Conservation (phyloP, 53 echinoderm and acorn worm species). For the Paelopatides confundens region DNA sequence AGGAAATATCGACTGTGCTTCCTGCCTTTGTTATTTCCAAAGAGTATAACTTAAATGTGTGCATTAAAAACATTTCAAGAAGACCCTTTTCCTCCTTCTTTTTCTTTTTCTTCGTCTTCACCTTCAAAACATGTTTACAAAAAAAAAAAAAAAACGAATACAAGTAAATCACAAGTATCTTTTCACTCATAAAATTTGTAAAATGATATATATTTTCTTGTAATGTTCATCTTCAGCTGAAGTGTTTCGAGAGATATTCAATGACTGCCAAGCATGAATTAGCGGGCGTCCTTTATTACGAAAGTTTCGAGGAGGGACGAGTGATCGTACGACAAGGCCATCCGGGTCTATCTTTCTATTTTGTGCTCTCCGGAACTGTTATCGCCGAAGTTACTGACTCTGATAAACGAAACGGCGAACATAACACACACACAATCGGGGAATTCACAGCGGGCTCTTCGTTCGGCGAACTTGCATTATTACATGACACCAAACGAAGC, state of each 20-base stretch:
- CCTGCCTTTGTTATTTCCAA: too few relatives aligned
- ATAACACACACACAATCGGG: conserved; percentile 69
- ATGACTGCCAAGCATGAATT: conserved; percentile 71
- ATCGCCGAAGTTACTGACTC: conserved; percentile 82
- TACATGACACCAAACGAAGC: conserved; percentile 82
- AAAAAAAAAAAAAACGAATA: too few relatives aligned
- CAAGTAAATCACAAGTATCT: too few relatives aligned
- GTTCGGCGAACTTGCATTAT: conserved; percentile 90
- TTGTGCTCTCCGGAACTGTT: conserved; percentile 84
- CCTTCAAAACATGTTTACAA: too few relatives aligned
- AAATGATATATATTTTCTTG: neutral
- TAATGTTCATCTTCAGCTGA: conserved; percentile 67
- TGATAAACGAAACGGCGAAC: conserved; percentile 84
- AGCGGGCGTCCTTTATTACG: conserved; percentile 81
- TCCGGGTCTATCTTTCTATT: conserved; percentile 94
- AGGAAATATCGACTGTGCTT: too few relatives aligned
- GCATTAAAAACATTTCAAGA: too few relatives aligned
- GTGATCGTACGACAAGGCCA: conserved; percentile 92
- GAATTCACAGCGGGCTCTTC: conserved; percentile 83
- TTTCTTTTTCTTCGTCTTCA: too few relatives aligned
- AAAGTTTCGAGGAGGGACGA: conserved; percentile 84
- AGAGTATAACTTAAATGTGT: too few relatives aligned
- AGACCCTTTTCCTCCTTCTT: too few relatives aligned
- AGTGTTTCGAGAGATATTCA: conserved; percentile 88
- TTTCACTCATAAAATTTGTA: too few relatives aligned